These are phyloP conservation scores for Rousettus leschenaultii DNA, from an alignment of 2,113 vertebrate genomes.

Conservation along the genomic window DNA sequence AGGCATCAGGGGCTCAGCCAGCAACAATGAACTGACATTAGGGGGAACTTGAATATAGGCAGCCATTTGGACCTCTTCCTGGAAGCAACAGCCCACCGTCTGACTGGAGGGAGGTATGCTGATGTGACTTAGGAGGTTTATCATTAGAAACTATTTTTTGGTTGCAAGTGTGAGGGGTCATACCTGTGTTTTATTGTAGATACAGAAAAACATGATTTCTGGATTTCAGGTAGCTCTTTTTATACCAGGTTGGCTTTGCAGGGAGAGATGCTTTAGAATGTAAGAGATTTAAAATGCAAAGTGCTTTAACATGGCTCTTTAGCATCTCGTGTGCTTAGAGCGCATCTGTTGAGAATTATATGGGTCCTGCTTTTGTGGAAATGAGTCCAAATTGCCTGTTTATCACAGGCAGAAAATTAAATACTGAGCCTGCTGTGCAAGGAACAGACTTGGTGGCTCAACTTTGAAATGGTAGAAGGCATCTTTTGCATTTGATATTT, in stretches of 20 bases:
- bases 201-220: not conserved
- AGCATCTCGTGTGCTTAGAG: not conserved
- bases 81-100: not conserved
- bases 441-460: slow-evolving; percentile 58
- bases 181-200: not conserved
- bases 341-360: slow-evolving; percentile 72
- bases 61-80: not conserved
- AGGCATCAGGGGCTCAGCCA: not conserved
- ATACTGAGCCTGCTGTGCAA: slow-evolving; percentile 20
- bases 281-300: not conserved
- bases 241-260: not conserved
- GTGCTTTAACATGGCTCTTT: not conserved
- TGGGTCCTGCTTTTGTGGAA: slow-evolving; percentile 53
- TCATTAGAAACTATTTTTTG: not conserved
- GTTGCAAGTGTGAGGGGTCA: not conserved
- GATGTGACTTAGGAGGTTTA: not conserved
- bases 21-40: accelerated
- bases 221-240: not conserved
- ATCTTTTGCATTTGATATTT: not conserved
- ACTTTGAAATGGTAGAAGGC: slow-evolving; percentile 26
- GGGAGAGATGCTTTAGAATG: not conserved
- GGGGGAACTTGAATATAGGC: not conserved
- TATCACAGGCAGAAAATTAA: slow-evolving; percentile 70
- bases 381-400: slow-evolving; percentile 67
- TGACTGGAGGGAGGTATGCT: not conserved